Conservation (phyloP, 2,797 vertebrate species). For the Notamacropus eugenii region DNA sequence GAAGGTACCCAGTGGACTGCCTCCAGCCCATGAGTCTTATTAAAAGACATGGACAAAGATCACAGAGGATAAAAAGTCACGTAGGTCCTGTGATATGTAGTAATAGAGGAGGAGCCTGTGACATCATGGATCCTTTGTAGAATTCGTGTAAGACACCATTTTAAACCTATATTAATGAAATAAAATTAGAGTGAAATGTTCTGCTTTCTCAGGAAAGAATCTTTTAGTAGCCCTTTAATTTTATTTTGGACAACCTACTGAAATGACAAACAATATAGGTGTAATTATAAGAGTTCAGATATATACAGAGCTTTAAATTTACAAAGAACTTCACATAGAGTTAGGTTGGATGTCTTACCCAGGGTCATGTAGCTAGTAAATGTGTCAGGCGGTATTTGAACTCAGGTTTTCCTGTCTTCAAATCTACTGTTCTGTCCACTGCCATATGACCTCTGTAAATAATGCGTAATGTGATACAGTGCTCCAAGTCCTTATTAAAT, state of each 20-base stretch:
- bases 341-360: neutral
- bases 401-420: neutral
- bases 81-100: neutral
- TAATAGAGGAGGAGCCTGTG: neutral
- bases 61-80: neutral
- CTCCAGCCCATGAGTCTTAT: neutral
- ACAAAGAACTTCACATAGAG: neutral
- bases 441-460: neutral
- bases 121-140: neutral
- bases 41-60: neutral
- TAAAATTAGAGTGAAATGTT: slow-evolving; percentile 26
- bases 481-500: neutral
- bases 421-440: neutral
- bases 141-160: neutral
- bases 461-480: neutral
- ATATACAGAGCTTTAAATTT: neutral
- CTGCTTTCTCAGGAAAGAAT: slow-evolving; percentile 28
- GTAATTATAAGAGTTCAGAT: neutral
- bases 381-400: neutral
- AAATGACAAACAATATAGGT: slow-evolving; percentile 47
- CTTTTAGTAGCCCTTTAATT: neutral
- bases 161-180: slow-evolving; percentile 38
- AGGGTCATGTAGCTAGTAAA: neutral
- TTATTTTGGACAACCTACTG: slow-evolving; percentile 26
- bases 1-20: neutral